Base-by-base conservation (phyloP, 2,113 vertebrate species). In the Thamnaconus septentrionalis region DNA sequence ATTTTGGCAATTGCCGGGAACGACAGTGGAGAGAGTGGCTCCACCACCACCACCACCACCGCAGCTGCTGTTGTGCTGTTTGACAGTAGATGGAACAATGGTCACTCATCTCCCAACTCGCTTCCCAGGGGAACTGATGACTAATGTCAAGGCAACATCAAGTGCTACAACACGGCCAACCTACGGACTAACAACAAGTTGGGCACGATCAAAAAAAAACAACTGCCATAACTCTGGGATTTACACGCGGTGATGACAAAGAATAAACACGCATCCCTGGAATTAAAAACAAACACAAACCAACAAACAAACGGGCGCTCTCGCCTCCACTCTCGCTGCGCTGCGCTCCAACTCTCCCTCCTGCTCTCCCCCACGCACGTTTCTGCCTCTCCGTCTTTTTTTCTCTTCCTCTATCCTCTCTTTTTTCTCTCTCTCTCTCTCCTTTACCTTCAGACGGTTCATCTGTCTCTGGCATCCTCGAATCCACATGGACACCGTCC, bases 401-500 rank as follows among this genome's bases (percentile, higher is more conserved):
- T 56, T 39, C 18, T 31, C 18, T 62, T 3, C 9, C n/a, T 8
- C 7, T n/a, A 3, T 11, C 8, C 12, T 4, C 64, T 83, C 18
- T 57, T 54, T 72, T 62, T 56, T 39, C n/a, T n/a, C n/a, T 62
- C 0, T 10, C n/a, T 8, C 7, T n/a, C 8, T 11, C 8, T 51
- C 2, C 64, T 83, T 89, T 92, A 91, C 91, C 91, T 93, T 90
- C 85, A 79, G 81, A 86, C 88, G 84, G 88, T 84, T 91, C 90
- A 86, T 91, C 87, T 86, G 88, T 82, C 81, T 83, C 86, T 80
- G 86, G 84, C 92, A 92, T 91, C 81, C 88, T 90, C 88, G 70
- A 82, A 78, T 91, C 88, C 80, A 88, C 90, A 90, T 92, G 60
- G 88, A 92, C 90, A 78, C 77, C 10, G 65, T 61, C 53, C 75